A percentile compares a stretch with the other conserved stretches of the same genome.
phyloP scores from a whole-genome alignment of 1,140 invertebrate species.

The Lamellibrachia luymesi region DNA sequence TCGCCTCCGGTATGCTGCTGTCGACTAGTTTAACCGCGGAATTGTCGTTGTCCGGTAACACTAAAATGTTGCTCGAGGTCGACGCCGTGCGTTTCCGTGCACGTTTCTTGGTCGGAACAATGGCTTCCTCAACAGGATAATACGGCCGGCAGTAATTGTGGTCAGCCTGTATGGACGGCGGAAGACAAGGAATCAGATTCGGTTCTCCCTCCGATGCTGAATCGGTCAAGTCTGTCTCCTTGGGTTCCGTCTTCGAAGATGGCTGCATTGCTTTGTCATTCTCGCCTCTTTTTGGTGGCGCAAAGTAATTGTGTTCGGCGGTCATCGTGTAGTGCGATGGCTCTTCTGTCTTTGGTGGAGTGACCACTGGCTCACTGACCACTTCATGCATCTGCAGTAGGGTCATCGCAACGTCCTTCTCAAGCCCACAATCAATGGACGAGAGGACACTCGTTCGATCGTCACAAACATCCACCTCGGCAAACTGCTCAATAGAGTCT shows the following conservation, averaged over 20 bases:
- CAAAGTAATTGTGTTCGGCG: conserved; percentile 24
- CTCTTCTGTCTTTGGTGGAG: background rate
- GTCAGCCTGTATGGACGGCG: conserved; percentile 45
- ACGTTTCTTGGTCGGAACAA: background rate
- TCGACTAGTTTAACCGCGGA: background rate
- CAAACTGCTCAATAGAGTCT: background rate
- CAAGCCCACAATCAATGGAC: background rate
- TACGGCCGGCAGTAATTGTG: conserved; percentile 50
- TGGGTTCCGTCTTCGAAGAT: background rate
- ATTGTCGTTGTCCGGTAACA: background rate
- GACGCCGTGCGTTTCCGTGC: background rate
- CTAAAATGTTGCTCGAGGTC: background rate
- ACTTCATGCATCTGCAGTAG: conserved; percentile 18
- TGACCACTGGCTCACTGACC: background rate
- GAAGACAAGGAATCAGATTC: conserved; percentile 21
- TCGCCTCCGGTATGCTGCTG: background rate
- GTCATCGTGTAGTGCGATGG: conserved; percentile 11
- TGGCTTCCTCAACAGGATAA: conserved; percentile 4
- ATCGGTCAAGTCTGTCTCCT: conserved; percentile 16
- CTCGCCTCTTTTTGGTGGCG: background rate
- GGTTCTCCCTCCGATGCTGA: conserved; percentile 17
- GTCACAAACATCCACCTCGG: background rate
- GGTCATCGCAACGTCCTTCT: conserved; percentile 12
- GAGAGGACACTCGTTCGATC: background rate
- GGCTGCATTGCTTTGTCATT: background rate